These are phyloP conservation scores for Merops nubicus DNA, from an alignment of 2,113 vertebrate species.

Conservation along the genomic window DNA sequence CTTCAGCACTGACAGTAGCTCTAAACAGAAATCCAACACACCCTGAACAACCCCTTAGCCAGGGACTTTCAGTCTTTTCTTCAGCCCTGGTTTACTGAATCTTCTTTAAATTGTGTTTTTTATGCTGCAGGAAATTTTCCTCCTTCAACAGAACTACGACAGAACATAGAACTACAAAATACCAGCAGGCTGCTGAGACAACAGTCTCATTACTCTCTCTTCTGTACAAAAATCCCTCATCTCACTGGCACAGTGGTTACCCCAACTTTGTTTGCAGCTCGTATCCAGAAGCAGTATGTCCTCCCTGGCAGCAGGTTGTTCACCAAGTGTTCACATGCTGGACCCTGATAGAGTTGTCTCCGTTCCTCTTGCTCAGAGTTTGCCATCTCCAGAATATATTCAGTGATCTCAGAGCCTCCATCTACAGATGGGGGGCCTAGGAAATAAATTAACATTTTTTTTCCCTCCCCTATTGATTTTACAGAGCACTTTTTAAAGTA, in stretches of 20 bases:
- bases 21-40: neutral
- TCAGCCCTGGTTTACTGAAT: neutral
- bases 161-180: neutral
- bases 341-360: conserved; percentile 64
- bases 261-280: conserved; percentile 74
- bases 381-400: conserved; percentile 72
- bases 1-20: neutral
- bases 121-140: neutral
- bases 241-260: neutral
- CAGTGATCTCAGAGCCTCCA: conserved; percentile 67
- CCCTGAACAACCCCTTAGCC: neutral
- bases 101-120: neutral
- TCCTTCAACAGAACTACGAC: neutral
- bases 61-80: neutral
- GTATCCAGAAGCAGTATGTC: conserved; percentile 75
- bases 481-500: neutral
- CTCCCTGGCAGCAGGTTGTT: conserved; percentile 74
- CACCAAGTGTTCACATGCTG: conserved; percentile 57
- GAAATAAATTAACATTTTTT: neutral
- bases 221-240: neutral
- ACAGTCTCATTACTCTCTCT: rapidly evolving
- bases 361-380: conserved; percentile 31
- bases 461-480: neutral
- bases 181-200: neutral
- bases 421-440: conserved; percentile 65